Evolutionary conservation across 2,888 invertebrate species (phyloP).

Genomic region (Thymelicus lineola): DNA sequence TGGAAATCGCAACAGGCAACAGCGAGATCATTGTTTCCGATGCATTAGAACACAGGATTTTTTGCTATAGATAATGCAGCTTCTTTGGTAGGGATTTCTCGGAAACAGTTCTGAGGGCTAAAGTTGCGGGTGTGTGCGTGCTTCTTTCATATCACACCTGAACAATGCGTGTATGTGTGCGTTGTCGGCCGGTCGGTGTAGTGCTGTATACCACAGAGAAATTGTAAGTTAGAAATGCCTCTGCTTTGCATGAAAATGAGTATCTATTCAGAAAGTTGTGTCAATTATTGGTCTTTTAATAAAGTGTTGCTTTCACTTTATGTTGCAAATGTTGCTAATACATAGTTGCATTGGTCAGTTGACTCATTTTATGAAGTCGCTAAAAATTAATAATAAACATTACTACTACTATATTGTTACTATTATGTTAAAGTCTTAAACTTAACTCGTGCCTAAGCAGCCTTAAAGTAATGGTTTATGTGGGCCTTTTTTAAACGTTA

Average conservation of each 20-base stretch:
- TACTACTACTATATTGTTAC: no score
- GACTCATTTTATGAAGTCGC: no score
- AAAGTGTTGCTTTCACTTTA: no score
- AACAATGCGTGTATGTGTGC: conserved; percentile 41
- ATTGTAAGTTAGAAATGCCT: background rate
- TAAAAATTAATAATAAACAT: no score
- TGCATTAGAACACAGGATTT: conserved; percentile 51
- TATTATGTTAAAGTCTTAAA: no score
- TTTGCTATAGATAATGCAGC: conserved; percentile 52
- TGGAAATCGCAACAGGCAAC: conserved; percentile 41
- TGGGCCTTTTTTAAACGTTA: no score
- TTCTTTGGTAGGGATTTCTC: conserved; percentile 46
- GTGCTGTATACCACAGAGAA: conserved; percentile 11
- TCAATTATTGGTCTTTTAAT: no score
- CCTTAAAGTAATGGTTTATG: no score
- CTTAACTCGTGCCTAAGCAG: no score
- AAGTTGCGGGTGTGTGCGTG: conserved; percentile 38
- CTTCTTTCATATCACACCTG: conserved; percentile 31
- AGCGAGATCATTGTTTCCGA: conserved; percentile 55
- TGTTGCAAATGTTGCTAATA: no score
- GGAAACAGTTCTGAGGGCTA: conserved; percentile 45
- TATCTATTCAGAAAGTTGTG: no score
- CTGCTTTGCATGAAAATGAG: background rate
- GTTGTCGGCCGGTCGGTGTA: conserved; percentile 23
- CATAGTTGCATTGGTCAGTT: no score